Percentiles rank a stretch among this genome's conserved stretches.
Conservation (phyloP, 2,113 vertebrate species). For the Microcebus griseorufus region DNA sequence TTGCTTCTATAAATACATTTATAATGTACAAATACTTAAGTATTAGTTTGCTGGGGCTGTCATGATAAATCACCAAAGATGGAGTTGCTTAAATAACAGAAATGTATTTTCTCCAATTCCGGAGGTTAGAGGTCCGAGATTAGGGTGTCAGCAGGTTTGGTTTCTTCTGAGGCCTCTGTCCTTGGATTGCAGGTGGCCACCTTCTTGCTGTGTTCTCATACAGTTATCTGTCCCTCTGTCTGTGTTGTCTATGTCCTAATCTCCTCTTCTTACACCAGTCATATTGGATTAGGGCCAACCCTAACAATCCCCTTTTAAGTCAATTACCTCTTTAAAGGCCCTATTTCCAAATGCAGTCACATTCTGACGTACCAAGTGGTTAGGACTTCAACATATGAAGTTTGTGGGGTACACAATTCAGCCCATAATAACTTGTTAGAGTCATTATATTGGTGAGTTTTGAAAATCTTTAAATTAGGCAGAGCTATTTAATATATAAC, state of each 20-base stretch:
- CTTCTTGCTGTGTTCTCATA: neutral
- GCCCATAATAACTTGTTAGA: neutral
- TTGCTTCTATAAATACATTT: conserved; percentile 10
- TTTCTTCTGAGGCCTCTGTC: neutral
- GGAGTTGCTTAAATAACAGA: neutral
- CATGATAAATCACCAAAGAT: neutral
- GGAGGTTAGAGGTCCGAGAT: neutral
- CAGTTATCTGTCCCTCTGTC: neutral
- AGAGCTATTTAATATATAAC: neutral
- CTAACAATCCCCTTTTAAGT: neutral
- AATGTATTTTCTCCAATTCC: neutral
- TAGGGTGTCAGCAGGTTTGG: neutral
- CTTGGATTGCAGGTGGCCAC: neutral
- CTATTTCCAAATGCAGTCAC: neutral
- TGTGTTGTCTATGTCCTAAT: neutral
- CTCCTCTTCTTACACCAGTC: neutral
- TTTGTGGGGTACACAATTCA: neutral
- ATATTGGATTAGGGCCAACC: neutral
- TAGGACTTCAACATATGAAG: neutral
- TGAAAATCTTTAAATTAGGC: neutral
- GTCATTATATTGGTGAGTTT: neutral
- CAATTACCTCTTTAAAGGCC: neutral
- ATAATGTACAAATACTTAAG: neutral
- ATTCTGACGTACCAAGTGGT: neutral
- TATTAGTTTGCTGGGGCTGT: neutral